Evolutionary conservation across 2,888 invertebrate species (phyloP), one percentile per base, ranked within the genome.

Genomic region (Pyralis farinalis): DNA sequence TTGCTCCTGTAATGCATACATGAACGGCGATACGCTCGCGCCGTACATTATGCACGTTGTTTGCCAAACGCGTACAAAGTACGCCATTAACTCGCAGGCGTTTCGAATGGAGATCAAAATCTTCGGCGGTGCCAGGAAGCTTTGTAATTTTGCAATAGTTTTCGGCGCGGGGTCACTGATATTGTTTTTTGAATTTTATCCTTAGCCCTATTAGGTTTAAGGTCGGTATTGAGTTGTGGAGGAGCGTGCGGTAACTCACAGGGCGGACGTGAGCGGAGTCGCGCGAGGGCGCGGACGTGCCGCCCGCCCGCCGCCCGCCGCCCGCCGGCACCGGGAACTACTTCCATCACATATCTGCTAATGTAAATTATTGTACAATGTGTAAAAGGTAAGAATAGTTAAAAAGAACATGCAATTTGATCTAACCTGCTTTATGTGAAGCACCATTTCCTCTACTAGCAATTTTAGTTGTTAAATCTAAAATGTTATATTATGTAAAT

Each of bases 91-190:
- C 35, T 38, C 29, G 22, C 12, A 12, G 32, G 16, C 28, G 22
- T 7, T 34, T 25, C 34, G 37, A 39, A 37, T 40, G 31, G 38
- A 25, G 54, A 55, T 57, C 50, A 51, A 54, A 49, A 53, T 53
- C 53, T 50, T 22, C 10, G 37, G 40, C 43, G 34, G 47, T 49
- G 53, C 58, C 48, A 51, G 50, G 44, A 42, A 44, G 51, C 49
- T 57, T 54, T 55, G 53, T 49, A 54, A 58, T 53, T 50, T 52
- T 50, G 51, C 53, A 40, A 51, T 46, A 46, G 54, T 55, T 54
- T 56, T 58, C 56, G 61, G 63, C 62, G 58, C 51, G 46, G 16
- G 7, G 16, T 16, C 11, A 4, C 27, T 6, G 7, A 0, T 12
- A 16, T 11, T 7, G 27, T 25, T 7, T 0, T 25, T 12, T 30